phyloP scores from a whole-genome alignment of 2,113 vertebrate species.

The Condylura cristata region DNA sequence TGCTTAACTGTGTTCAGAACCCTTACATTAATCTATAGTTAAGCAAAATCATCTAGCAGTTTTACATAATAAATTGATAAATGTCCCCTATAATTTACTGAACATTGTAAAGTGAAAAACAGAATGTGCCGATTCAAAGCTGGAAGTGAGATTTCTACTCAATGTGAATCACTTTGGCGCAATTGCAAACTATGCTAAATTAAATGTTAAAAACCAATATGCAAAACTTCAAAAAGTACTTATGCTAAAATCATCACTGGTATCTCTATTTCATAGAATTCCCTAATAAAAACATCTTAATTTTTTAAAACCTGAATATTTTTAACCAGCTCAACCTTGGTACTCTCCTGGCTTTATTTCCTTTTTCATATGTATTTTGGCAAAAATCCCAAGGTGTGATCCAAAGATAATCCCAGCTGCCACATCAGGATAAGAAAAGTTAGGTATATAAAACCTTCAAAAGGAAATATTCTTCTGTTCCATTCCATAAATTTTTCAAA shows the following conservation, averaged over 20 bases:
- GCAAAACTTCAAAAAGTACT: background rate
- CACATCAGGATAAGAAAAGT: constrained; percentile 38
- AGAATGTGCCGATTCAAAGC: no score
- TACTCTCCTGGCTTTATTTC: constrained; percentile 8
- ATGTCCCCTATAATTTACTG: no score
- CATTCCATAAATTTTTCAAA: constrained; percentile 67
- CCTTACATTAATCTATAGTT: background rate
- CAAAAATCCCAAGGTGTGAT: background rate
- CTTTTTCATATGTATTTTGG: constrained; percentile 46
- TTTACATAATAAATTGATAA: no score
- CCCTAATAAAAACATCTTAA: background rate
- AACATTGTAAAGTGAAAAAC: no score
- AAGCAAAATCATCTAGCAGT: background rate
- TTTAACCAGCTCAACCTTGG: background rate
- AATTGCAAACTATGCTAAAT: background rate
- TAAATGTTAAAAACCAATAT: background rate
- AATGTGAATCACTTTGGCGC: no score
- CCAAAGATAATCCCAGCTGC: constrained; percentile 44
- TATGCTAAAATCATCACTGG: background rate
- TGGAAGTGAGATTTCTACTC: no score
- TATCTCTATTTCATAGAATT: background rate
- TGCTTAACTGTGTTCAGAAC: background rate
- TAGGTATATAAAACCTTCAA: constrained; percentile 57
- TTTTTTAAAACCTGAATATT: background rate
- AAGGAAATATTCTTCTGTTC: constrained; percentile 75